Percentiles rank a stretch among this genome's conserved stretches.
Evolutionary conservation across 2,888 invertebrate genomes (phyloP).

Genomic region (Mimumesa dahlbomi): DNA sequence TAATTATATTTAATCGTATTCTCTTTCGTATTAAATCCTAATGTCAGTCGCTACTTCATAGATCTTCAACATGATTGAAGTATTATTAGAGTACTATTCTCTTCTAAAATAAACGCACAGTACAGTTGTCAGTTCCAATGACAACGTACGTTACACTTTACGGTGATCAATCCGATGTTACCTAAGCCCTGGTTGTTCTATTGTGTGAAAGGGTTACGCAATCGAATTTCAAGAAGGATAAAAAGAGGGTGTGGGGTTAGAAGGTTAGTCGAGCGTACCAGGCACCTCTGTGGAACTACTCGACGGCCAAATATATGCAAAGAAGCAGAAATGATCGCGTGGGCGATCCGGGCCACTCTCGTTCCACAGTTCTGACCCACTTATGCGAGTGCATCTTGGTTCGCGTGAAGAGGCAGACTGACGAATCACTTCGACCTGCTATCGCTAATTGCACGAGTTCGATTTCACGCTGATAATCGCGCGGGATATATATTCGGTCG

Average conservation of each 20-base stretch:
- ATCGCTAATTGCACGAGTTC: constrained; percentile 53
- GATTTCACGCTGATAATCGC: constrained; percentile 54
- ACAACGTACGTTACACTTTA: no score
- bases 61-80: not conserved
- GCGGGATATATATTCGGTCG: not conserved
- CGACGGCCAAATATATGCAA: constrained; percentile 61
- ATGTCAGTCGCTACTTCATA: no score
- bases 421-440: constrained; percentile 50
- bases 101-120: no score
- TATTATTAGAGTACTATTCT: not conserved
- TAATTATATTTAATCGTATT: no score
- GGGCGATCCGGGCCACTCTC: constrained; percentile 66
- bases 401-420: constrained; percentile 44
- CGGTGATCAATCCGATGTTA: no score
- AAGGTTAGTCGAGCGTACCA: constrained; percentile 71
- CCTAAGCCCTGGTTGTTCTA: no score
- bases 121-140: no score
- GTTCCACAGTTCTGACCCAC: constrained; percentile 67
- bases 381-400: constrained; percentile 53
- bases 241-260: not conserved
- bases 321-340: constrained; percentile 66
- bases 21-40: no score
- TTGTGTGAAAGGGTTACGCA: not conserved
- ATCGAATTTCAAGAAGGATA: not conserved
- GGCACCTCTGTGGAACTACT: constrained; percentile 67